Evolutionary conservation across 92 coral and sea anemone species (phyloP).

Genomic region (Parazoanthus darwini): DNA sequence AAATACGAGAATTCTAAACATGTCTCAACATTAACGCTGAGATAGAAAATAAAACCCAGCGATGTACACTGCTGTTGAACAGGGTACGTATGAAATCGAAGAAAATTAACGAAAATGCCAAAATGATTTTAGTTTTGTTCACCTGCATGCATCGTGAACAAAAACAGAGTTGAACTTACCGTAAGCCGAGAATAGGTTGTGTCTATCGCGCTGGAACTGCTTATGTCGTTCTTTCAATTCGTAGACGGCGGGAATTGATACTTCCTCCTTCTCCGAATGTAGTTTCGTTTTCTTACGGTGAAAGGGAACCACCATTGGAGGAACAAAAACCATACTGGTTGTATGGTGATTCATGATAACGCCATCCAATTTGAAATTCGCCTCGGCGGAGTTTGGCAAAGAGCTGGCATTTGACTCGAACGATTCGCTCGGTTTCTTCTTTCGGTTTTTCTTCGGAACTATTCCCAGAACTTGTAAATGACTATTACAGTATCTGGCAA

Average conservation of each 20-base stretch:
- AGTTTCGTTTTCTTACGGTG: conserved; percentile 72
- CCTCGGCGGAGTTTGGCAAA: conserved; percentile 49
- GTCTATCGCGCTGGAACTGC: conserved; percentile 64
- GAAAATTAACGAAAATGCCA: not conserved
- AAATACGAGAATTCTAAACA: conserved; percentile 20
- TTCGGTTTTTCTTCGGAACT: conserved; percentile 94
- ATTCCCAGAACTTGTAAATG: conserved; percentile 98
- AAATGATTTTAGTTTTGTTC: not conserved
- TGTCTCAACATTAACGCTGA: not conserved
- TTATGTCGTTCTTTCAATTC: conserved; percentile 72
- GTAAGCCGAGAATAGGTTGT: conserved; percentile 78
- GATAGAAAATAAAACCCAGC: not conserved
- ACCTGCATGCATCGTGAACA: conserved; percentile 8
- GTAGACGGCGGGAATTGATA: conserved; percentile 61
- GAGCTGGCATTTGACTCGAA: conserved; percentile 66
- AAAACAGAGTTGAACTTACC: conserved; percentile 65
- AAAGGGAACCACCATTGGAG: conserved; percentile 63
- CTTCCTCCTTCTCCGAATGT: conserved; percentile 53
- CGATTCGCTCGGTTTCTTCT: conserved; percentile 86
- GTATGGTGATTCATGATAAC: conserved; percentile 59
- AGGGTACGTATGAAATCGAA: not conserved
- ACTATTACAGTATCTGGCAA: conserved; percentile 95
- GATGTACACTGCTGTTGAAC: not conserved
- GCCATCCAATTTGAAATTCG: conserved; percentile 77
- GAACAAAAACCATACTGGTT: conserved; percentile 77